Evolutionary conservation across 1,140 invertebrate genomes (phyloP).

Genomic region (Reticulitermes speratus): DNA sequence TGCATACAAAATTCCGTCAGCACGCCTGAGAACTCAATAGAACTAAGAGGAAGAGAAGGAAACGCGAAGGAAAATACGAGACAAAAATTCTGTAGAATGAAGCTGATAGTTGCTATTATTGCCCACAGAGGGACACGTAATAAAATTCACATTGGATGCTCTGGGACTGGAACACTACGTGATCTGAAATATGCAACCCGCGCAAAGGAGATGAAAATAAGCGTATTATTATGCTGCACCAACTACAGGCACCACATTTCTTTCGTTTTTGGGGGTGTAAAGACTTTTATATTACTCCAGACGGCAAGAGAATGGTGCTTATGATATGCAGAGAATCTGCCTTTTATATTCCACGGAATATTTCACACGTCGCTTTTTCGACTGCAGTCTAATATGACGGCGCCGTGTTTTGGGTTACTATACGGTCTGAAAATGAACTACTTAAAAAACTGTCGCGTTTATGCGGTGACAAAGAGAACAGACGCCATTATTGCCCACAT

Average conservation of each 20-base stretch:
- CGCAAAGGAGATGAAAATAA: no score
- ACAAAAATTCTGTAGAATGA: background rate
- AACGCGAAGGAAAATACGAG: background rate
- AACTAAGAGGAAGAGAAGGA: background rate
- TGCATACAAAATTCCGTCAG: background rate
- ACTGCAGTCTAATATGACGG: no score
- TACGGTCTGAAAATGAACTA: no score
- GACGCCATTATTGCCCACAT: no score
- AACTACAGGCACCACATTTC: background rate
- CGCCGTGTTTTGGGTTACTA: no score
- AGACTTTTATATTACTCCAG: slow-evolving; percentile 1
- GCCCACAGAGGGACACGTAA: slow-evolving; percentile 22
- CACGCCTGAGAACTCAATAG: no score
- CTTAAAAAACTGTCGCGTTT: no score
- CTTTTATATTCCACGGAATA: no score
- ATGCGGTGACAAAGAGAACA: no score
- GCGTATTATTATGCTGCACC: background rate
- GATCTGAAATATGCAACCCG: background rate
- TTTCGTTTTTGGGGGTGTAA: background rate
- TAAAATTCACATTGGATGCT: slow-evolving; percentile 25
- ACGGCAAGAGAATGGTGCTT: background rate
- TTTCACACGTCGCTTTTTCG: no score
- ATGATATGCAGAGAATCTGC: background rate
- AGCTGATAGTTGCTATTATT: slow-evolving; percentile 21
- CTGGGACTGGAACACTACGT: background rate